phyloP scores from a whole-genome alignment of 2,888 invertebrate species.

The Ametastegia equiseti region DNA sequence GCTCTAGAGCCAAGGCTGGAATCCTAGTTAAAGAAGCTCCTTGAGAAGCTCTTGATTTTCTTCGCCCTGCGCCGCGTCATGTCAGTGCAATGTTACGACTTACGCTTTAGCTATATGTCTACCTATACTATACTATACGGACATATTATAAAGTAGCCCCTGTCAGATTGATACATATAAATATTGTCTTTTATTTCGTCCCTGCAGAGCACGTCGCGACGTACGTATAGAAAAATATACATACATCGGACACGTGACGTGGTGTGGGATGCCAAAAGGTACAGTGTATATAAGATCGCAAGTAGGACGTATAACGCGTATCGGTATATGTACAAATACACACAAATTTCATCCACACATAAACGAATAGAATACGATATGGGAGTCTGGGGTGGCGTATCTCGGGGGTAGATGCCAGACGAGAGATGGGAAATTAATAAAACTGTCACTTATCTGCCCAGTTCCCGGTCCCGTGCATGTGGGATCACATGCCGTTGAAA shows the following conservation, averaged over 20 bases:
- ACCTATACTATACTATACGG: no score
- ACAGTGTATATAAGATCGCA: slow-evolving; percentile 24
- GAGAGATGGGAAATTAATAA: slow-evolving; percentile 85
- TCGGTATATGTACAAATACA: no score
- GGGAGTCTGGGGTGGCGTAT: slow-evolving; percentile 58
- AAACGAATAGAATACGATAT: no score
- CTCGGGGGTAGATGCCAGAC: slow-evolving; percentile 58
- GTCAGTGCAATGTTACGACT: slow-evolving; percentile 19
- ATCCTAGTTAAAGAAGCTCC: background rate
- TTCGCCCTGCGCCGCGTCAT: background rate
- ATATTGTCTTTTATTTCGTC: slow-evolving; percentile 69
- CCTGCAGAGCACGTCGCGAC: slow-evolving; percentile 15
- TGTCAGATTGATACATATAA: no score
- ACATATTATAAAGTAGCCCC: no score
- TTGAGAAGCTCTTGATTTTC: no score
- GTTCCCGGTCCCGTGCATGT: slow-evolving; percentile 56
- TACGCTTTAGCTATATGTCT: background rate
- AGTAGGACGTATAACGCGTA: background rate
- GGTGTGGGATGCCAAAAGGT: slow-evolving; percentile 50
- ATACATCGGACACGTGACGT: background rate
- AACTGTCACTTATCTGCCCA: slow-evolving; percentile 84
- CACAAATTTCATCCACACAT: no score
- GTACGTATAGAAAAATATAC: slow-evolving; percentile 18
- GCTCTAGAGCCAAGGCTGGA: background rate
- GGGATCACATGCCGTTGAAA: slow-evolving; percentile 66